A percentile compares a stretch with the other conserved stretches of the same genome.
phyloP scores from a whole-genome alignment of 2,888 invertebrate species.

The Villa cingulata region DNA sequence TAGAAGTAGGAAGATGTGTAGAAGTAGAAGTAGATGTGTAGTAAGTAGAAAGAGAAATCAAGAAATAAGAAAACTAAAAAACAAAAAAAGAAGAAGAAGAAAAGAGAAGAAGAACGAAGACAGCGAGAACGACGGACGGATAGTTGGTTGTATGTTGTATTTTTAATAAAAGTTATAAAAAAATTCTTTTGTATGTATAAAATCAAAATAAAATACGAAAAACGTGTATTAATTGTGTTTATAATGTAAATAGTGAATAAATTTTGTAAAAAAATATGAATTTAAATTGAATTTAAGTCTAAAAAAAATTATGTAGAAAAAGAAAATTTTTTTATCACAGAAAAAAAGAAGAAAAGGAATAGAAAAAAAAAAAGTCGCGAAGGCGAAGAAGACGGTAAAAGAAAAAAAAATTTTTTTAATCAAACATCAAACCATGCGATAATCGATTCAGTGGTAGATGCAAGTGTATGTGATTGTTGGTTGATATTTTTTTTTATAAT shows the following conservation, averaged over 20 bases:
- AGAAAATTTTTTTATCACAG: background rate
- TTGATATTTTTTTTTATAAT: too few species aligned
- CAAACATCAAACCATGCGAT: conserved; percentile 21
- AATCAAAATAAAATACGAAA: conserved; percentile 16
- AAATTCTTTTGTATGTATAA: conserved; percentile 15
- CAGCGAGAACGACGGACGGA: conserved; percentile 2
- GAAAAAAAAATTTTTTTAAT: conserved; percentile 10
- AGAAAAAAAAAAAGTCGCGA: conserved; percentile 4
- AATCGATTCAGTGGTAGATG: conserved; percentile 15
- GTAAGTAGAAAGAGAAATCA: too few species aligned
- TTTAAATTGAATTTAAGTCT: background rate
- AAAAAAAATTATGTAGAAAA: background rate
- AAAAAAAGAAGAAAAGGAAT: background rate
- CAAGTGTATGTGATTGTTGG: conserved; percentile 5
- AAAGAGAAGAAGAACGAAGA: conserved; percentile 1
- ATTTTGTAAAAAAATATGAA: conserved; percentile 1
- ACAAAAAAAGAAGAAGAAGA: too few species aligned
- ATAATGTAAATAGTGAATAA: conserved; percentile 8
- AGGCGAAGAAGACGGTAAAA: conserved; percentile 1
- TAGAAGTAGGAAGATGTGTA: conserved; percentile 2
- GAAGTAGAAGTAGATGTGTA: too few species aligned
- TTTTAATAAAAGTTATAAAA: conserved; percentile 8
- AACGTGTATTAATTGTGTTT: conserved; percentile 11
- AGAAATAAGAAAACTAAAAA: too few species aligned
- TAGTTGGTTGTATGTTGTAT: conserved; percentile 12